Evolutionary conservation across 2,888 invertebrate species (phyloP).

Genomic region (Drosophila kokeensis): DNA sequence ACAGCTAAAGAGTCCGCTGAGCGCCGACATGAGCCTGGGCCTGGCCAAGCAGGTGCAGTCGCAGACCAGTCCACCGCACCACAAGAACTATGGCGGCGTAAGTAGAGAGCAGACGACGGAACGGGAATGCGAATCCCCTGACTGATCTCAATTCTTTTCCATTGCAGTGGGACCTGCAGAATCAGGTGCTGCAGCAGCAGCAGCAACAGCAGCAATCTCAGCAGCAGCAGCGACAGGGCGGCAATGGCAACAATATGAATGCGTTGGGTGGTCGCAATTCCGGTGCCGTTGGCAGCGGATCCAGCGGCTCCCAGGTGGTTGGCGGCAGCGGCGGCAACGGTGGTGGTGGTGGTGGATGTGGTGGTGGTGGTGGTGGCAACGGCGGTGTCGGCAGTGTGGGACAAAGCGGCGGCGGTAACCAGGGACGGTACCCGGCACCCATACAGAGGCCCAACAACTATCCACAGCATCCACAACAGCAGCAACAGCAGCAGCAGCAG

Average conservation of each 20-base stretch:
- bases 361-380: conserved; percentile 36
- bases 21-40: conserved; percentile 84
- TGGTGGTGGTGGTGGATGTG: conserved; percentile 45
- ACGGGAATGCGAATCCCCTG: conserved; percentile 2
- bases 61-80: conserved; percentile 85
- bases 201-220: conserved; percentile 84
- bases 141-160: conserved; percentile 13
- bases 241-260: conserved; percentile 72
- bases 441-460: conserved; percentile 85
- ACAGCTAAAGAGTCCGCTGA: conserved; percentile 84
- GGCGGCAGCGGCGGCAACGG: conserved; percentile 50
- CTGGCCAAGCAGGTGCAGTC: conserved; percentile 85
- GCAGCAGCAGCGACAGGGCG: conserved; percentile 75
- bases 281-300: conserved; percentile 63
- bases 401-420: conserved; percentile 73
- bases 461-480: conserved; percentile 83
- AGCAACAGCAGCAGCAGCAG: conserved; percentile 75
- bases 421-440: conserved; percentile 84
- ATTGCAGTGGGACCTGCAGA: conserved; percentile 84
- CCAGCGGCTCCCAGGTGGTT: conserved; percentile 61
- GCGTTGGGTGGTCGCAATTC: conserved; percentile 67
- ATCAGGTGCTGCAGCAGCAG: conserved; percentile 85
- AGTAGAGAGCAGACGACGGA: conserved; percentile 60
- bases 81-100: conserved; percentile 85
- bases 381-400: conserved; percentile 74